Percentiles rank a stretch among this genome's conserved stretches.
These are phyloP conservation scores for Apamea crenata DNA, from an alignment of 2,888 invertebrate species.

Conservation along the genomic window DNA sequence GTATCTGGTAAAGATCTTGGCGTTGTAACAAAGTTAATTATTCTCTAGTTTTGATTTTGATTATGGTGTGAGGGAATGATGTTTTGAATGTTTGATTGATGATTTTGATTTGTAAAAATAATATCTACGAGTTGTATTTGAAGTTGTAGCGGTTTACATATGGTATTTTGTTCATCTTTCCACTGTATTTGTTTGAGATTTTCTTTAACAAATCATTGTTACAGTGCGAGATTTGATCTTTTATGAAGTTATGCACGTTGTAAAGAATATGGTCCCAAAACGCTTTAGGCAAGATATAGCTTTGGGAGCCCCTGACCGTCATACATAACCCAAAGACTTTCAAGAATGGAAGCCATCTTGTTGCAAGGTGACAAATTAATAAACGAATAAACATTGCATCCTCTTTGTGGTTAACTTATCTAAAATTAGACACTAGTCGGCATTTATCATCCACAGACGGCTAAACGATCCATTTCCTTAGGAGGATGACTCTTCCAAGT, in stretches of 20 bases:
- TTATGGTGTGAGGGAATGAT: not conserved
- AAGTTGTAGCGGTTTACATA: not conserved
- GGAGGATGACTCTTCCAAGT: conserved; percentile 49
- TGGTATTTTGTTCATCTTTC: not conserved
- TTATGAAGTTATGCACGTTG: not conserved
- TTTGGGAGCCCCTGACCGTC: not conserved
- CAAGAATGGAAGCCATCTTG: not conserved
- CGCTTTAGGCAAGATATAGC: not conserved
- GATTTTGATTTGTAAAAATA: not conserved
- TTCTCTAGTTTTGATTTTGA: conserved; percentile 26
- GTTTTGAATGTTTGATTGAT: conserved; percentile 35
- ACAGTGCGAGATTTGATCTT: not conserved
- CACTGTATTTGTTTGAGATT: not conserved
- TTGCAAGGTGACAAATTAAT: not conserved
- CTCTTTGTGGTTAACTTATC: conserved; percentile 2
- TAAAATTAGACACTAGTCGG: conserved; percentile 42
- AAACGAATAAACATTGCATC: not conserved
- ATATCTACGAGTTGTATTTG: not conserved
- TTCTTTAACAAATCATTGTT: not conserved
- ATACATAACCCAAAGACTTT: not conserved
- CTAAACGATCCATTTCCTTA: conserved; percentile 63
- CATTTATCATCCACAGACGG: conserved; percentile 52
- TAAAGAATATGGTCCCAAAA: not conserved
- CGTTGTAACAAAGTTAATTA: conserved; percentile 38
- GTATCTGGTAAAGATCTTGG: conserved; percentile 49